Evolutionary conservation across 2,888 invertebrate genomes (phyloP).

Genomic region (Helobdella robusta): DNA sequence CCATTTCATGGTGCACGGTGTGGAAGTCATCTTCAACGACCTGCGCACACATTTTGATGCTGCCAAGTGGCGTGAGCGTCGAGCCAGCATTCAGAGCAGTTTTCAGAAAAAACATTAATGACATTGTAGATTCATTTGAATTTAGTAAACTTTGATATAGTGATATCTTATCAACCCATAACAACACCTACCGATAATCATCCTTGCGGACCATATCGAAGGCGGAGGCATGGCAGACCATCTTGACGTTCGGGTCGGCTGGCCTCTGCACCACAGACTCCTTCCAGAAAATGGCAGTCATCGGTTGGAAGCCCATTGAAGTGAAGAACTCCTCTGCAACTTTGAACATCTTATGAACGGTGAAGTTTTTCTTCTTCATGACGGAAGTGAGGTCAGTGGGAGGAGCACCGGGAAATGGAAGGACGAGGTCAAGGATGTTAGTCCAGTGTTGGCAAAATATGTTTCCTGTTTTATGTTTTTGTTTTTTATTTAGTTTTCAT

Average conservation of each 20-base stretch:
- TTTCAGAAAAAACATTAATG: background rate
- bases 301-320: background rate
- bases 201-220: background rate
- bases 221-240: background rate
- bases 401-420: background rate
- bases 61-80: conserved; percentile 31
- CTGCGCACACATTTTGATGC: conserved; percentile 49
- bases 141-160: too few species aligned
- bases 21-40: conserved; percentile 37
- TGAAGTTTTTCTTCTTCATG: background rate
- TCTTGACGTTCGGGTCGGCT: background rate
- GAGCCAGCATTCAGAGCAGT: background rate
- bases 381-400: background rate
- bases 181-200: background rate
- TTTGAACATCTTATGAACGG: background rate
- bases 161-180: background rate
- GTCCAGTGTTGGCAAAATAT: conserved; percentile 4
- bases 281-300: background rate
- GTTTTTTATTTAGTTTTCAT: too few species aligned
- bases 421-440: background rate
- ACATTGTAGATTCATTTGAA: background rate
- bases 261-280: background rate
- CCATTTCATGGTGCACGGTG: conserved; percentile 36
- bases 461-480: conserved; percentile 8
- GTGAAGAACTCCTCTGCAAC: background rate